A percentile compares a stretch with the other conserved stretches of the same genome.
phyloP scores from a whole-genome alignment of 2,797 vertebrate genomes.

The Phoeniculus purpureus region DNA sequence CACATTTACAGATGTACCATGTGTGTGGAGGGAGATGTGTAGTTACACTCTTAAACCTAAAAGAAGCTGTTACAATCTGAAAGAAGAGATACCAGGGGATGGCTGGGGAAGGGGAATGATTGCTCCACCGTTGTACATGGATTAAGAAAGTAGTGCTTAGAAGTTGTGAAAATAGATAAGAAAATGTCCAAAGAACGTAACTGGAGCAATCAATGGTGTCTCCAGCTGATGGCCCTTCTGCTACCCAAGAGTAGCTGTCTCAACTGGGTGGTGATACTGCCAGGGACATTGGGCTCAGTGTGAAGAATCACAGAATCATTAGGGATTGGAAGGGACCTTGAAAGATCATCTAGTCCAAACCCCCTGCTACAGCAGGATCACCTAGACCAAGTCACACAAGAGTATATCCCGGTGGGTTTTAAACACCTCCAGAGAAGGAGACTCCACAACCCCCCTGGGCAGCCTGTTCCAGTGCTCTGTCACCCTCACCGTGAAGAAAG shows the following conservation, averaged over 20 bases:
- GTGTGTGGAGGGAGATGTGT: background rate
- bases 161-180: background rate
- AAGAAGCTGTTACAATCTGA: background rate
- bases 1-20: background rate
- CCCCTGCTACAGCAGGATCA: no score
- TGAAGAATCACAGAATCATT: background rate
- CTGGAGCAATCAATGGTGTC: rapidly evolving
- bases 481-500: background rate
- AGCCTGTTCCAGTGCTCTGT: no score
- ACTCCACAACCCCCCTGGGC: no score
- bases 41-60: background rate
- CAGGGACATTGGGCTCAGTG: background rate
- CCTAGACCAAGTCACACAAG: no score
- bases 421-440: no score
- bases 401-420: no score
- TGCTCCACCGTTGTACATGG: background rate
- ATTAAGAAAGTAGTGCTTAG: background rate
- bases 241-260: background rate
- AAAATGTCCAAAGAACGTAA: background rate
- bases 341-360: no score
- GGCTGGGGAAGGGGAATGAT: background rate
- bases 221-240: background rate
- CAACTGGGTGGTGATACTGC: background rate
- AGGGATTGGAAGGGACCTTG: no score
- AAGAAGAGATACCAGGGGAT: background rate